These are phyloP conservation scores for Distichodus sexfasciatus DNA, from an alignment of 2,797 vertebrate genomes.

Conservation along the genomic window DNA sequence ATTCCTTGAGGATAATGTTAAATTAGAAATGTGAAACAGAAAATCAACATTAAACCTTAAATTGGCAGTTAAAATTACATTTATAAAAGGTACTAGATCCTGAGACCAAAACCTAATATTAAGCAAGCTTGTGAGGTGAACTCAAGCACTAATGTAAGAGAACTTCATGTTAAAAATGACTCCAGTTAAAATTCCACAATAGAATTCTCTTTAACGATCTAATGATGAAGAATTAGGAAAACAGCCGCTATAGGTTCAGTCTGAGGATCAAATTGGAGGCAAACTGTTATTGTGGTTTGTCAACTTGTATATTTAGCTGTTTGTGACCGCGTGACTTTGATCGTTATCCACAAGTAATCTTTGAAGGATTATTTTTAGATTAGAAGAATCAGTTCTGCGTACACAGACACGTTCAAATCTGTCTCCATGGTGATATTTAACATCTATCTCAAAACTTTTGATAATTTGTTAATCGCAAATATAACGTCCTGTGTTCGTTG, in stretches of 20 bases:
- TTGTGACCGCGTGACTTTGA: slow-evolving; percentile 34
- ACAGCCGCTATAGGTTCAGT: neutral
- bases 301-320: slow-evolving; percentile 29
- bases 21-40: no score
- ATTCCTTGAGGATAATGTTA: no score
- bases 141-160: no score
- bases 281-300: slow-evolving; percentile 18
- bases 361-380: neutral
- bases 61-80: no score
- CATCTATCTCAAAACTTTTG: neutral
- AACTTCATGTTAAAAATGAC: no score
- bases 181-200: no score
- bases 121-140: no score
- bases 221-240: neutral
- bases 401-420: neutral
- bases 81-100: no score
- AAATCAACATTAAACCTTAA: no score
- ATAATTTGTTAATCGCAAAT: neutral
- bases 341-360: slow-evolving; percentile 28
- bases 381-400: neutral
- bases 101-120: no score
- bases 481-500: neutral
- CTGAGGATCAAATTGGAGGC: neutral
- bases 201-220: neutral
- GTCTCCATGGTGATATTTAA: neutral